Conservation (phyloP, 2,797 vertebrate genomes). For the Gymnothorax reevesii region DNA sequence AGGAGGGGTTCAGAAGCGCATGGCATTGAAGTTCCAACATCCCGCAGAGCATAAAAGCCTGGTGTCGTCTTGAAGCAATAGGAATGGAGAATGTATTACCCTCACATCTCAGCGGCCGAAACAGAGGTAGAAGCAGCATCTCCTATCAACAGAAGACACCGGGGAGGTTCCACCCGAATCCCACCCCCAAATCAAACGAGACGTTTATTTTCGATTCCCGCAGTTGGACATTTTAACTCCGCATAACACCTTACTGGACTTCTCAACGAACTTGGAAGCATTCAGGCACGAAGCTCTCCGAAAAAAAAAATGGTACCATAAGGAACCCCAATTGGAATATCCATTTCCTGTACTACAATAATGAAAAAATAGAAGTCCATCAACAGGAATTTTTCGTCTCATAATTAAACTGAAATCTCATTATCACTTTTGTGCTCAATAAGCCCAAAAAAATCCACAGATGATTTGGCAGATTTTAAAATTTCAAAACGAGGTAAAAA, state of each 20-base stretch:
- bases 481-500: too few relatives aligned
- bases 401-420: too few relatives aligned
- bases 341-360: too few relatives aligned
- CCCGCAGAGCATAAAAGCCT: slow-evolving; percentile 20
- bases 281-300: background rate
- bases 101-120: background rate
- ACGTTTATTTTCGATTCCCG: background rate
- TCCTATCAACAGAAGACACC: background rate
- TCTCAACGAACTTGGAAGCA: background rate
- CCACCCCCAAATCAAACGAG: background rate
- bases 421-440: too few relatives aligned
- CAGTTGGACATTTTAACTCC: background rate
- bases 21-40: slow-evolving; percentile 45
- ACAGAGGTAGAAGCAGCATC: background rate
- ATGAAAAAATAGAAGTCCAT: too few relatives aligned
- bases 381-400: too few relatives aligned
- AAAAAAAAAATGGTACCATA: too few relatives aligned
- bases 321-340: too few relatives aligned
- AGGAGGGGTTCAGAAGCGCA: slow-evolving; percentile 47
- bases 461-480: too few relatives aligned
- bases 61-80: slow-evolving; percentile 19
- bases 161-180: background rate
- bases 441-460: too few relatives aligned
- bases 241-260: background rate
- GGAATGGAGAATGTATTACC: slow-evolving; percentile 3